Evolutionary conservation across 2,888 invertebrate genomes (phyloP).

Genomic region (Brachylomia viminalis): DNA sequence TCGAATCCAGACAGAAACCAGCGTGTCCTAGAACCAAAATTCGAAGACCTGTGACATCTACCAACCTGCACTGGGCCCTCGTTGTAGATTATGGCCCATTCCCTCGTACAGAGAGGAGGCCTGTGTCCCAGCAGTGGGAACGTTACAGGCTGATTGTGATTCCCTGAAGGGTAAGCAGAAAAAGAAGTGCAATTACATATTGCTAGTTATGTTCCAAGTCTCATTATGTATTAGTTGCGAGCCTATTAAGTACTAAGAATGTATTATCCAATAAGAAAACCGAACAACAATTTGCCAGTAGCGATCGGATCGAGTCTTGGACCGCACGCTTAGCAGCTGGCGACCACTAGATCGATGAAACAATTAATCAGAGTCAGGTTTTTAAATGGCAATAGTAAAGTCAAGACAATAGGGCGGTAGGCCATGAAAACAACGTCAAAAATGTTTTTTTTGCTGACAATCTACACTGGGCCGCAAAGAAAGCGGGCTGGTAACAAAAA

Average conservation of each 20-base stretch:
- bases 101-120: too few species aligned
- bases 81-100: too few species aligned
- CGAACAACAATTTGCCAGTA: not conserved
- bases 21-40: too few species aligned
- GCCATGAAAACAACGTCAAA: not conserved
- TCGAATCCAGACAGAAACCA: too few species aligned
- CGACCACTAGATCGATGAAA: not conserved
- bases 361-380: not conserved
- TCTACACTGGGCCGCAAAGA: too few species aligned
- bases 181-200: not conserved
- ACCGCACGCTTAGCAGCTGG: not conserved
- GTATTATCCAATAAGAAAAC: too few species aligned
- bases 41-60: too few species aligned
- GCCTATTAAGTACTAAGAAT: not conserved
- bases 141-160: too few species aligned
- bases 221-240: not conserved
- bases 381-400: not conserved
- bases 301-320: not conserved
- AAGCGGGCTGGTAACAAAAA: too few species aligned
- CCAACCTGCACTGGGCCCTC: too few species aligned
- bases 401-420: not conserved
- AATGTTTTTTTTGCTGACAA: not conserved
- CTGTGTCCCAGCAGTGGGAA: too few species aligned
- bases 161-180: not conserved
- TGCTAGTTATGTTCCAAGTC: not conserved